Evolutionary conservation across 2,113 vertebrate species (phyloP), one percentile per base, ranked within the genome.

Genomic region (Chloropsis hardwickii): DNA sequence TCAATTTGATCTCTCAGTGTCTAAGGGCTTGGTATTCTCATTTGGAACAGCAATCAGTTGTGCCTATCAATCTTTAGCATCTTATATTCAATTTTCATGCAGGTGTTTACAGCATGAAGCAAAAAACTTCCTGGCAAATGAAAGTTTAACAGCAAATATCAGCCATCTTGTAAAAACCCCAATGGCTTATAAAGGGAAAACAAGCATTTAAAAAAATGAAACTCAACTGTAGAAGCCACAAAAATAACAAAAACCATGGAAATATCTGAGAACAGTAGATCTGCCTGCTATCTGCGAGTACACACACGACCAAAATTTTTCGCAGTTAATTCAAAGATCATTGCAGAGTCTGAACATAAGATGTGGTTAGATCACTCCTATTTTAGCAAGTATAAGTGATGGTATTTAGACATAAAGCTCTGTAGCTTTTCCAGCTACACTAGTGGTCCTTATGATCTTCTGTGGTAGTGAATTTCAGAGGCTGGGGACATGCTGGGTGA

Each of bases 1-100:
- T 95, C 93, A 90, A 29, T 97, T 88, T 94, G 93, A 88, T 95
- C 86, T 93, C 81, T 92, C 71, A 56, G 37, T 93, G 79, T 94
- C 94, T 88, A 69, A 79, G 81, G 76, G 87, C 79, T 80, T 93
- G 64, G 74, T 72, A 69, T 72, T 93, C 76, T 95, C 81, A 92
- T 90, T 94, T 88, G 79, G 74, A 93, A 74, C 81, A 94, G 67
- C 67, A 94, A 73, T 88, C 84, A 56, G 42, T 92, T 94, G 90
- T 93, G 81, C 71, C 79, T 74, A 93, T 95, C 44, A 56, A 97
- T 96, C 90, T 94, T 86, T 80, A 94, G 62, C 35, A 86, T 51
- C 85, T 81, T 93, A 73, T 25, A 64, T 73, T 93, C 92, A 51
- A 71, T 94, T 96, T 95, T 91, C 85, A 86, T 66, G 54, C 62